phyloP scores from a whole-genome alignment of 64 coral and sea anemone genomes.

The Pocillopora damicornis region DNA sequence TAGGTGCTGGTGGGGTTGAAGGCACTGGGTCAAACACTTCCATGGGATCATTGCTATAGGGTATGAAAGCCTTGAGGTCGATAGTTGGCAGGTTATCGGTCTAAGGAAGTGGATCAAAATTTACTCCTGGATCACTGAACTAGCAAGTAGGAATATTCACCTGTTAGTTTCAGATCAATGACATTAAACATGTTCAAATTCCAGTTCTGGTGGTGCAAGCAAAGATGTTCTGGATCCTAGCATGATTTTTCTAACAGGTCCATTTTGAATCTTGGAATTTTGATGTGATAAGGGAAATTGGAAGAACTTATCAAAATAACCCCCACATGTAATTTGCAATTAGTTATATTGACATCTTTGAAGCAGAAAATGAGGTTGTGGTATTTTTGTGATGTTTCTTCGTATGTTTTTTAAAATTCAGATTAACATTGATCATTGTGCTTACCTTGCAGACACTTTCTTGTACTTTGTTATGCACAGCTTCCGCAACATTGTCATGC shows the following conservation, averaged over 20 bases:
- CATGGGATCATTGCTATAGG: too few species aligned
- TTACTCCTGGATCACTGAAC: not conserved
- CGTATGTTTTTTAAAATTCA: conserved; percentile 29
- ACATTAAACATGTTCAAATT: too few species aligned
- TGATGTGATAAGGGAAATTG: too few species aligned
- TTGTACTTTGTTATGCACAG: conserved; percentile 30
- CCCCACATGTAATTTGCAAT: too few species aligned
- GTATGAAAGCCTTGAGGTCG: too few species aligned
- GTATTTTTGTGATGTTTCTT: not conserved
- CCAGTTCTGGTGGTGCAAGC: conserved; percentile 1
- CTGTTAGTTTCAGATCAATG: not conserved
- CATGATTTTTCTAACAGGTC: not conserved
- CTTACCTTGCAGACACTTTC: conserved; percentile 42
- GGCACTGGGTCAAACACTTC: too few species aligned
- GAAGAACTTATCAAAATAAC: too few species aligned
- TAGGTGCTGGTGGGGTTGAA: too few species aligned
- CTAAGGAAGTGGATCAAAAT: not conserved
- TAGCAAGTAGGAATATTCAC: not conserved
- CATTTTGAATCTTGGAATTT: not conserved
- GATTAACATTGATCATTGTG: conserved; percentile 10
- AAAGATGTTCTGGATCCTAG: conserved; percentile 13
- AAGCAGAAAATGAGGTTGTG: not conserved
- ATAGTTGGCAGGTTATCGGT: too few species aligned
- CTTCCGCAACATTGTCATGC: conserved; percentile 27
- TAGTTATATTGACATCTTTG: too few species aligned